A percentile compares a stretch with the other conserved stretches of the same genome.
Conservation (phyloP, 2,113 vertebrate genomes). For the Marmota monax region DNA sequence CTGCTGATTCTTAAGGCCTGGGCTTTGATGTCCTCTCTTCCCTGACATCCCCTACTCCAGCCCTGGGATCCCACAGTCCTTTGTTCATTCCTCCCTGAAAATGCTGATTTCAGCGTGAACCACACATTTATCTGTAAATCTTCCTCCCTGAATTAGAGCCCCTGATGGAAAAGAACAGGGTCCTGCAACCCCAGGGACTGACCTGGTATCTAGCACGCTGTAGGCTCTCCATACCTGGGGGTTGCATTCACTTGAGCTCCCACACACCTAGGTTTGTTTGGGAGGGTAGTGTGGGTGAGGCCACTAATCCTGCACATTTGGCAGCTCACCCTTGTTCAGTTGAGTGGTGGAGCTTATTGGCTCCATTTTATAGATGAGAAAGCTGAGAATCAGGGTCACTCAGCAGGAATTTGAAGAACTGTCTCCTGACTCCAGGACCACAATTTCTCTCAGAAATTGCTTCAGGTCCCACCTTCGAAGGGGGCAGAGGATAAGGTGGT, state of each 20-base stretch:
- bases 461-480: background rate
- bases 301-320: background rate
- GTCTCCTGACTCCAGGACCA: background rate
- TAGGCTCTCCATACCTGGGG: background rate
- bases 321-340: background rate
- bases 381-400: background rate
- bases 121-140: background rate
- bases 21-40: background rate
- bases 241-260: background rate
- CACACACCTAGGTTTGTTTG: background rate
- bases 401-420: background rate
- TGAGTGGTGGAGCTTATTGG: background rate
- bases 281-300: background rate
- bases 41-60: background rate
- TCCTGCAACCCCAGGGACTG: background rate
- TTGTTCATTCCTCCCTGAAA: slow-evolving; percentile 35
- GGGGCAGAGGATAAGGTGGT: background rate
- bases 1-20: background rate
- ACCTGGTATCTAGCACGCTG: background rate
- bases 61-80: background rate
- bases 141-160: background rate
- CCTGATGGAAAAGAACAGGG: background rate
- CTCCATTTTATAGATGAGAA: background rate
- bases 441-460: background rate
- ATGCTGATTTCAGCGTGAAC: background rate